Evolutionary conservation across 2,797 vertebrate species (phyloP).

Genomic region (Hemibagrus guttatus): DNA sequence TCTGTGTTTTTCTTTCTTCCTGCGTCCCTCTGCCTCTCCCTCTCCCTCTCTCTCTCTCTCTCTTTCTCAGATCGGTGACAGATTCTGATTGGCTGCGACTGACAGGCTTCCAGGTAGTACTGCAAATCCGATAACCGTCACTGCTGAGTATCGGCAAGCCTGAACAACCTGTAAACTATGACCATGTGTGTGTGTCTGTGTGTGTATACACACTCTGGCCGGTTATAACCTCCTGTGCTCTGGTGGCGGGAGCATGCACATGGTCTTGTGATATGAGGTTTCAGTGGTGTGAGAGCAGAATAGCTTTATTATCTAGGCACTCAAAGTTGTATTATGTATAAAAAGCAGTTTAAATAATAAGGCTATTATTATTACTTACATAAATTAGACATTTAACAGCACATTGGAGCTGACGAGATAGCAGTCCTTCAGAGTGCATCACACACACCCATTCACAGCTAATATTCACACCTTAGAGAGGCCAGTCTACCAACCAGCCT

Average conservation of each 20-base stretch:
- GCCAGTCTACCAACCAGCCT: background rate
- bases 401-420: background rate
- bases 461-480: background rate
- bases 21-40: conserved; percentile 10
- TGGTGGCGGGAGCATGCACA: conserved; percentile 27
- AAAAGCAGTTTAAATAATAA: background rate
- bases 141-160: background rate
- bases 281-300: conserved; percentile 39
- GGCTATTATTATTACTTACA: no score
- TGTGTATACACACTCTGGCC: background rate
- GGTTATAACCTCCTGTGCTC: conserved; percentile 30
- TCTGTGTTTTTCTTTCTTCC: background rate
- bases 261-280: conserved; percentile 54
- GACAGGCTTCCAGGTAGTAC: conserved; percentile 15
- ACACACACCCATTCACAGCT: background rate
- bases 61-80: background rate
- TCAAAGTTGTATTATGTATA: background rate
- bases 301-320: conserved; percentile 40
- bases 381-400: no score
- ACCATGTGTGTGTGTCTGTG: background rate
- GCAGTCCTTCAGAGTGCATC: background rate
- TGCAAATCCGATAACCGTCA: conserved; percentile 11
- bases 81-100: conserved; percentile 48
- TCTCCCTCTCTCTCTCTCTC: background rate
- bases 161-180: conserved; percentile 20